Percentiles rank a stretch among this genome's conserved stretches.
Conservation (phyloP, 37 sponge, comb jelly and placozoan genomes). For the Diacarnus erythraeanus region DNA sequence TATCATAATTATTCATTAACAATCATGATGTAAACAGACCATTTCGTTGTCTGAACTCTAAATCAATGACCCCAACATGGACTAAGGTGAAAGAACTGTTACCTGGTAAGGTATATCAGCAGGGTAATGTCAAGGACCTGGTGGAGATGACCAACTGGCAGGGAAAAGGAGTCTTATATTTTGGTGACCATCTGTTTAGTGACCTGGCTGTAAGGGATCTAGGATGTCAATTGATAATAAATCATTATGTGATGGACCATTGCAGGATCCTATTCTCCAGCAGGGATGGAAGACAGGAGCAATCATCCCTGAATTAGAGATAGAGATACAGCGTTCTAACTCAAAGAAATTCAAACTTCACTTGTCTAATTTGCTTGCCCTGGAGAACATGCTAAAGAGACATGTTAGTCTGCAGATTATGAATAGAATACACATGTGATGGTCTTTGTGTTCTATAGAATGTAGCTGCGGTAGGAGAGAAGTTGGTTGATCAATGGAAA, state of each 20-base stretch:
- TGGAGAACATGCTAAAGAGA: conserved; percentile 61
- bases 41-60: conserved; percentile 58
- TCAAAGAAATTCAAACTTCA: conserved; percentile 34
- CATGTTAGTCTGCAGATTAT: conserved; percentile 29
- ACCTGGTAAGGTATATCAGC: conserved; percentile 64
- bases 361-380: conserved; percentile 51
- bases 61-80: conserved; percentile 59
- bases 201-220: conserved; percentile 86
- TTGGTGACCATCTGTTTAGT: conserved; percentile 97
- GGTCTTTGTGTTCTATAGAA: background rate
- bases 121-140: conserved; percentile 86
- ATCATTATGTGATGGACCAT: background rate
- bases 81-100: conserved; percentile 44
- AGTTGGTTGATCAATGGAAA: conserved; percentile 47
- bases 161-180: conserved; percentile 80
- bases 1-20: background rate
- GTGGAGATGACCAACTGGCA: conserved; percentile 83
- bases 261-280: conserved; percentile 84
- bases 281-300: conserved; percentile 94
- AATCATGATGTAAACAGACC: conserved; percentile 45
- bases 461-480: background rate
- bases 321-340: conserved; percentile 54
- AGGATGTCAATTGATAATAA: background rate
- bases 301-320: conserved; percentile 91
- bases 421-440: background rate